These are phyloP conservation scores for Euplexia lucipara DNA, from an alignment of 2,888 invertebrate species.

Conservation along the genomic window DNA sequence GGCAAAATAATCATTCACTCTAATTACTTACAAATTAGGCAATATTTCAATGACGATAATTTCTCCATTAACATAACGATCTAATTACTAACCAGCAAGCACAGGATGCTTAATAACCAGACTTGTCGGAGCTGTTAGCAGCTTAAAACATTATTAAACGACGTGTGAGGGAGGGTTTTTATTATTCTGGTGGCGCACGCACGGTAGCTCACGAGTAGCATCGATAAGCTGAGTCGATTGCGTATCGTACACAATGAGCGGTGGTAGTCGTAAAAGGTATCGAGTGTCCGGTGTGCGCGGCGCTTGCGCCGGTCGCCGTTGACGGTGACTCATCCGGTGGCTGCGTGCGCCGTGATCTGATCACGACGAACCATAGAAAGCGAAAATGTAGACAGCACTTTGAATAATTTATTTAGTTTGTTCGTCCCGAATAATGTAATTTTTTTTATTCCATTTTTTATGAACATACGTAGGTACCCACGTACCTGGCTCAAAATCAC, in stretches of 20 bases:
- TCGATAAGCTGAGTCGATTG: constrained; percentile 68
- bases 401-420: constrained; percentile 35
- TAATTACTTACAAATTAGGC: constrained; percentile 1
- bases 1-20: not conserved
- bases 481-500: too few species aligned
- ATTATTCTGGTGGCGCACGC: constrained; percentile 60
- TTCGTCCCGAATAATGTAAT: not conserved
- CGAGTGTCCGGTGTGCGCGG: constrained; percentile 72
- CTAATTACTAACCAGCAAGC: constrained; percentile 12
- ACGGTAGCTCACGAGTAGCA: constrained; percentile 65
- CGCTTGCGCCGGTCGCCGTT: constrained; percentile 65
- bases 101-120: constrained; percentile 22
- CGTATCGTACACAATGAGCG: constrained; percentile 69
- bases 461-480: too few species aligned
- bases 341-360: constrained; percentile 75
- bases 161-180: constrained; percentile 47
- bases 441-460: constrained; percentile 31
- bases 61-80: not conserved
- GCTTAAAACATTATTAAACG: constrained; percentile 13
- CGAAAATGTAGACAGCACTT: constrained; percentile 65
- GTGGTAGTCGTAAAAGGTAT: constrained; percentile 74
- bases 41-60: not conserved
- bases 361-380: constrained; percentile 70
- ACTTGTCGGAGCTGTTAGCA: constrained; percentile 21
- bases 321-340: constrained; percentile 77